Percentiles rank a stretch among this genome's conserved stretches.
Evolutionary conservation across 2,113 vertebrate species (phyloP).

Genomic region (Thalassoma bifasciatum): DNA sequence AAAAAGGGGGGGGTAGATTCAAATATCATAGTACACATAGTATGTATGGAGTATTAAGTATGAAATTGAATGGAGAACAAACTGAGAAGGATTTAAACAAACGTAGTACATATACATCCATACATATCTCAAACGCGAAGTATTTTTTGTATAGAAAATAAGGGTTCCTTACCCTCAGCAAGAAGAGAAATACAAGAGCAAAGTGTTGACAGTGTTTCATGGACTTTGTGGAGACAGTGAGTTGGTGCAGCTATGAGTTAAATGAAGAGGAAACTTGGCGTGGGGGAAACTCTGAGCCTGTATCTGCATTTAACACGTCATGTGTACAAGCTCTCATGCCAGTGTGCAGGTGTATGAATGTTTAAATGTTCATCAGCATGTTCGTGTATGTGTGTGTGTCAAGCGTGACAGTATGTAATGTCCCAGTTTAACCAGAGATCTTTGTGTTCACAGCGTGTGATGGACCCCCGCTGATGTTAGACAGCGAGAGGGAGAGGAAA

Average conservation of each 20-base stretch:
- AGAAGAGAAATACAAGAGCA: neutral
- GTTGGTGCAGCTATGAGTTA: neutral
- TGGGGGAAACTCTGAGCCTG: neutral
- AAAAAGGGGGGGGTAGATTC: too few species aligned
- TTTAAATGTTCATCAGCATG: conserved; percentile 22
- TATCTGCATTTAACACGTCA: conserved; percentile 29
- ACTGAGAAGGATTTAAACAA: too few species aligned
- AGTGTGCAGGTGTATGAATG: conserved; percentile 15
- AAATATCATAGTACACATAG: too few species aligned
- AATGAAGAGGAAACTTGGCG: conserved; percentile 1
- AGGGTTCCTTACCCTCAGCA: too few species aligned
- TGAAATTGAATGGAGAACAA: too few species aligned
- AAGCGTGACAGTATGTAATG: conserved; percentile 41
- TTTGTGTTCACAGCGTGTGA: conserved; percentile 64
- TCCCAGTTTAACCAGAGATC: conserved; percentile 70
- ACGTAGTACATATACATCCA: too few species aligned
- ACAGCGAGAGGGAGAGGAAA: conserved; percentile 1
- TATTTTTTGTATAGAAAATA: too few species aligned
- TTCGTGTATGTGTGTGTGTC: neutral
- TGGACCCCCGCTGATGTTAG: conserved; percentile 51
- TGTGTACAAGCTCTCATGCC: conserved; percentile 1
- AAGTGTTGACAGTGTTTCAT: neutral
- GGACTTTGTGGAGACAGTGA: neutral
- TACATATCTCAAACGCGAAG: too few species aligned
- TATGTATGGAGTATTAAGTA: too few species aligned